A percentile compares a stretch with the other conserved stretches of the same genome.
phyloP scores from a whole-genome alignment of 2,888 invertebrate species.

The Drosophila rellima region DNA sequence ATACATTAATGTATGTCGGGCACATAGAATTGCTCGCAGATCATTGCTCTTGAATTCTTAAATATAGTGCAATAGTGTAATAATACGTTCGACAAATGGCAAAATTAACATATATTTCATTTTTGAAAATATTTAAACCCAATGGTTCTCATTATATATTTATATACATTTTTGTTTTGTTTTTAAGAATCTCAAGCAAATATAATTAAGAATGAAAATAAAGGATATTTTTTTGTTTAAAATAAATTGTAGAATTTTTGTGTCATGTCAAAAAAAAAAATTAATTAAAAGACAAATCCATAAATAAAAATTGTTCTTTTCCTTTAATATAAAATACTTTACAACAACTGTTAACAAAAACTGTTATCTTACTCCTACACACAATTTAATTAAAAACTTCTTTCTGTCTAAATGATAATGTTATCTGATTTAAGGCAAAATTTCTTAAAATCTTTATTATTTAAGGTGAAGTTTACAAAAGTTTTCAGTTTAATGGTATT shows the following conservation, averaged over 20 bases:
- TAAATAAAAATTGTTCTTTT: neutral
- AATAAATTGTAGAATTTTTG: neutral
- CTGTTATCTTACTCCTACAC: conserved; percentile 1
- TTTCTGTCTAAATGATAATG: neutral
- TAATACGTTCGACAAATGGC: neutral
- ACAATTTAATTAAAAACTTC: neutral
- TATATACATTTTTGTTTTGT: too few species aligned
- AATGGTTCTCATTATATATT: neutral
- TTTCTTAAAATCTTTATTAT: neutral
- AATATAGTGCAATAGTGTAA: neutral
- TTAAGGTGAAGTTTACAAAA: neutral
- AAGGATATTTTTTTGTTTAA: too few species aligned
- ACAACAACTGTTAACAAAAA: neutral
- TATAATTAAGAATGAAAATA: too few species aligned
- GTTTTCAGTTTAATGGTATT: neutral
- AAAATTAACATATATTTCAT: too few species aligned
- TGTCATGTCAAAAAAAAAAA: neutral
- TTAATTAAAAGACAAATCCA: neutral
- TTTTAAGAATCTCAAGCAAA: too few species aligned
- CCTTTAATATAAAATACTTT: neutral
- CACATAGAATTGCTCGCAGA: neutral
- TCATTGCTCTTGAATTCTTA: neutral
- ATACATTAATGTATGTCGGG: conserved; percentile 1
- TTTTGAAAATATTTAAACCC: too few species aligned
- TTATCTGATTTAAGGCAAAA: neutral